Percentiles rank a stretch among this genome's conserved stretches.
Evolutionary conservation across 2,113 vertebrate genomes (phyloP).

Genomic region (Petrocephalus microphthalmus): DNA sequence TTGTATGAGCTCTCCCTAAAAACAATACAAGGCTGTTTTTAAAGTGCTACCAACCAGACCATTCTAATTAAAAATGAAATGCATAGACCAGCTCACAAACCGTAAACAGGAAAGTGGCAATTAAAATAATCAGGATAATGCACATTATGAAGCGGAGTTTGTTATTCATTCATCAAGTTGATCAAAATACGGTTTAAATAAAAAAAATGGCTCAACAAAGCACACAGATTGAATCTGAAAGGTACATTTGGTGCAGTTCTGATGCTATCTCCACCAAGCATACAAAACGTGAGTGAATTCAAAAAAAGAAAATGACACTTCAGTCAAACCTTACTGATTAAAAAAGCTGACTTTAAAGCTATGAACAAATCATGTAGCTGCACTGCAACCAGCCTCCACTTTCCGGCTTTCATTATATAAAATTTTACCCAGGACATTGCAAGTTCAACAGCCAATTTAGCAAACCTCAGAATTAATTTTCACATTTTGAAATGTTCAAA

Average conservation of each 20-base stretch:
- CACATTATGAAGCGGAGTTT: neutral
- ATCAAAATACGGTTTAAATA: neutral
- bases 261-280: neutral
- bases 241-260: neutral
- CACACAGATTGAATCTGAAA: neutral
- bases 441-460: neutral
- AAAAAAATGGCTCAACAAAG: neutral
- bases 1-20: neutral
- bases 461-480: neutral
- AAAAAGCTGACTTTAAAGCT: neutral
- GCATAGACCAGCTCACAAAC: neutral
- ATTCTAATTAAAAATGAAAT: slow-evolving; percentile 9
- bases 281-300: neutral
- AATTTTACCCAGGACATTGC: neutral
- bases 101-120: neutral
- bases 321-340: neutral
- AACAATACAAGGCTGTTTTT: neutral
- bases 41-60: neutral
- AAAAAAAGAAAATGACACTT: neutral
- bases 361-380: neutral
- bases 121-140: slow-evolving; percentile 6
- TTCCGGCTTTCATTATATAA: neutral
- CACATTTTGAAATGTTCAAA: neutral
- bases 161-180: slow-evolving; percentile 8
- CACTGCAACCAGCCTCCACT: neutral